phyloP scores from a whole-genome alignment of 1,140 invertebrate species.

The Drosophila serrata region DNA sequence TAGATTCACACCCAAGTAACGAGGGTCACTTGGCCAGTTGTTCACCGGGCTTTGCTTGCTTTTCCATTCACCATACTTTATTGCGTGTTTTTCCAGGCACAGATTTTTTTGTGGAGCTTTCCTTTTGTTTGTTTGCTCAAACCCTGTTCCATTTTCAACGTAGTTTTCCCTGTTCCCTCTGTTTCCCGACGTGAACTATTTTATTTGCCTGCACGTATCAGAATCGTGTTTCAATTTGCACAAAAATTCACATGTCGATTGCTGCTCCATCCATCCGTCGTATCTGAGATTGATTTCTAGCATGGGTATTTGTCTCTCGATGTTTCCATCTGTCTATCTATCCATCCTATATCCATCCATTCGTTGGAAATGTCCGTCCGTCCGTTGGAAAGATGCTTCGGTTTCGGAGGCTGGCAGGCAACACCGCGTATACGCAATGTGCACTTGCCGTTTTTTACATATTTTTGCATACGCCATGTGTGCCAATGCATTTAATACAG shows the following conservation, averaged over 20 bases:
- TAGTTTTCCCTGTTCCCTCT: slow-evolving; percentile 8
- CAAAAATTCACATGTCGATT: slow-evolving; percentile 79
- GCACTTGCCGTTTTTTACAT: slow-evolving; percentile 41
- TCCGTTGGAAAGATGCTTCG: background rate
- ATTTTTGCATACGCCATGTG: slow-evolving; percentile 60
- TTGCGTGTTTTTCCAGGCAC: slow-evolving; percentile 66
- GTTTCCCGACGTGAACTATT: slow-evolving; percentile 23
- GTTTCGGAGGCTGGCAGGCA: slow-evolving; percentile 21
- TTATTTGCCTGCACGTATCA: slow-evolving; percentile 75
- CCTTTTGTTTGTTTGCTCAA: slow-evolving; percentile 68
- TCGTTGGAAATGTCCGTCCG: slow-evolving; percentile 8
- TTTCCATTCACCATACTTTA: slow-evolving; percentile 63
- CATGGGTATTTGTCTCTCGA: slow-evolving; percentile 44
- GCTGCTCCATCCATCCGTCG: slow-evolving; percentile 51
- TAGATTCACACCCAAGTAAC: slow-evolving; percentile 6
- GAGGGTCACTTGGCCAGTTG: slow-evolving; percentile 29
- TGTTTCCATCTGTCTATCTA: slow-evolving; percentile 7
- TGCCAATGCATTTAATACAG: slow-evolving; percentile 28
- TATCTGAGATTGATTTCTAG: slow-evolving; percentile 77
- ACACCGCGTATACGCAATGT: slow-evolving; percentile 52
- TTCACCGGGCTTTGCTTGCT: slow-evolving; percentile 14
- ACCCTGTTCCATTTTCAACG: background rate
- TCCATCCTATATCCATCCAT: background rate
- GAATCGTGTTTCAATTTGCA: slow-evolving; percentile 79
- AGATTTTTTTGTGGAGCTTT: slow-evolving; percentile 77